A percentile compares a stretch with the other conserved stretches of the same genome.
Conservation (phyloP, 1,140 invertebrate species). For the Gerris buenoi region DNA sequence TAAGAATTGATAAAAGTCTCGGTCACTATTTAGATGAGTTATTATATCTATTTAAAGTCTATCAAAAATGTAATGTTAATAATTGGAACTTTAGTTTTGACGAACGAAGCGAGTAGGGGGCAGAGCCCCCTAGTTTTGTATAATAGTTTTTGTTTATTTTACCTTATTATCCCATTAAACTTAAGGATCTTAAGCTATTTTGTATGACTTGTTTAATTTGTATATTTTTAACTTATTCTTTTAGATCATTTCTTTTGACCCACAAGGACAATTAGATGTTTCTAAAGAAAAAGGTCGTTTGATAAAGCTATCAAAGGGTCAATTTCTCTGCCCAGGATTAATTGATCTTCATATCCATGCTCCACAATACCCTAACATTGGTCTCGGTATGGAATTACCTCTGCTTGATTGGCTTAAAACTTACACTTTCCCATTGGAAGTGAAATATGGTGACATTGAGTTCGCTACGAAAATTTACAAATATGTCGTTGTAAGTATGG, state of each 20-base stretch:
- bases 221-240: neutral
- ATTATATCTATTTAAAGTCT: too few species aligned
- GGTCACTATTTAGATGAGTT: too few species aligned
- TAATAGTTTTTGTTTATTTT: too few species aligned
- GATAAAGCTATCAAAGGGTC: conserved; percentile 6
- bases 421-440: conserved; percentile 78
- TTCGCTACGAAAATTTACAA: conserved; percentile 59
- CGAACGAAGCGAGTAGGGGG: too few species aligned
- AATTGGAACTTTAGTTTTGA: too few species aligned
- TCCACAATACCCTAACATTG: conserved; percentile 69
- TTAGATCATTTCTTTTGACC: neutral
- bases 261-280: neutral
- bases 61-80: too few species aligned
- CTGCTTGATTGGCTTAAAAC: conserved; percentile 68
- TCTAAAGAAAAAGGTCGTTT: neutral
- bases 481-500: conserved; percentile 55
- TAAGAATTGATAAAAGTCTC: too few species aligned
- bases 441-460: conserved; percentile 46
- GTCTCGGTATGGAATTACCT: conserved; percentile 59
- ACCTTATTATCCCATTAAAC: too few species aligned
- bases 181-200: neutral
- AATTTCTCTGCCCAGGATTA: conserved; percentile 48
- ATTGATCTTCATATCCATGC: conserved; percentile 82
- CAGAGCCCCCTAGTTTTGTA: too few species aligned
- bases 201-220: neutral